Evolutionary conservation across 2,888 invertebrate genomes (phyloP).

Genomic region (Ditula angustiorana): DNA sequence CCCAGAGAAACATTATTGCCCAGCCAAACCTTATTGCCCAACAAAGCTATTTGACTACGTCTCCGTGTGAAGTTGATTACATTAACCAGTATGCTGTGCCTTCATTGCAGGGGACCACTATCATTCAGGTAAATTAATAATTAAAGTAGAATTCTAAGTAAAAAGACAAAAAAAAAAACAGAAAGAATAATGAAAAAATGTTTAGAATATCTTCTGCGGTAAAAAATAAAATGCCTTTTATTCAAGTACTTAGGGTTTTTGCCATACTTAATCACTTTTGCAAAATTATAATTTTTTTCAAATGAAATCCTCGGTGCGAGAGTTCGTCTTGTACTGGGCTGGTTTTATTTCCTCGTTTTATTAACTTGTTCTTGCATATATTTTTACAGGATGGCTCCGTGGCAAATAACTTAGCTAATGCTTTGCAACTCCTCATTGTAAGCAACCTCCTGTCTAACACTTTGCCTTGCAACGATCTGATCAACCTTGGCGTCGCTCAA

Average conservation of each 20-base stretch:
- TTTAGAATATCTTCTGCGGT: too few relatives aligned
- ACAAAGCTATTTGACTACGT: not conserved
- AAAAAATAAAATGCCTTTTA: too few relatives aligned
- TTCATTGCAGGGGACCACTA: not conserved
- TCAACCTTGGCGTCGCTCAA: not conserved
- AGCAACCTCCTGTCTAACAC: slow-evolving; percentile 41
- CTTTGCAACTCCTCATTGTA: slow-evolving; percentile 40
- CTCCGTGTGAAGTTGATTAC: slow-evolving; percentile 3
- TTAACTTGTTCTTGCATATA: not conserved
- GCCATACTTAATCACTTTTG: too few relatives aligned
- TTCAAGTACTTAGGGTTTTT: too few relatives aligned
- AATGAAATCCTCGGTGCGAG: too few relatives aligned
- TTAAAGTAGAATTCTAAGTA: not conserved
- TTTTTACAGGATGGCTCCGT: slow-evolving; percentile 39
- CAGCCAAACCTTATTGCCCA: not conserved
- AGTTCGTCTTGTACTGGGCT: too few relatives aligned
- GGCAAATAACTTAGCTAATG: slow-evolving; percentile 42
- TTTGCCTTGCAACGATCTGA: slow-evolving; percentile 26
- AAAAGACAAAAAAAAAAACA: too few relatives aligned
- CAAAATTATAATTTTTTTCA: too few relatives aligned
- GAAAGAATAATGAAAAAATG: too few relatives aligned
- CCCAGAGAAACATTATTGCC: too few relatives aligned
- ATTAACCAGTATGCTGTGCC: not conserved
- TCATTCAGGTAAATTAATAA: slow-evolving; percentile 24
- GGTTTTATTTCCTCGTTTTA: too few relatives aligned